These are phyloP conservation scores for Hyposmocoma kahamanoa DNA, from an alignment of 1,140 invertebrate species.

Conservation along the genomic window DNA sequence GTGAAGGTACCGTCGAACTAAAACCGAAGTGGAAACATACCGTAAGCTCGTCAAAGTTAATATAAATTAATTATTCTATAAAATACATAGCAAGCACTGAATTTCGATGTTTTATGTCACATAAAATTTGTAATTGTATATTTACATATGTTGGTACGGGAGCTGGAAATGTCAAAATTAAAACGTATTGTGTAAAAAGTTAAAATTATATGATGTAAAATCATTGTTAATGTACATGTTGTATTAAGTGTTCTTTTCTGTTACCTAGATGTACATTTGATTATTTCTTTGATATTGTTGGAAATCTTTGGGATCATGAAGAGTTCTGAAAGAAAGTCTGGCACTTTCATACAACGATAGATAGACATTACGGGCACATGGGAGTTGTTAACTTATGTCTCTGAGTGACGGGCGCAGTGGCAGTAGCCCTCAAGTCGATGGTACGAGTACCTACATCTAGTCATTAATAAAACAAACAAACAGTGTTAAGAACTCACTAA, in stretches of 20 bases:
- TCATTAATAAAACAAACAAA: too few species aligned
- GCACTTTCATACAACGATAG: too few species aligned
- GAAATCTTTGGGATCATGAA: too few species aligned
- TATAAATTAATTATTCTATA: slow-evolving; percentile 30
- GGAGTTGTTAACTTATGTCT: too few species aligned
- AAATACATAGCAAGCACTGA: slow-evolving; percentile 59
- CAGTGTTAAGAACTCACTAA: too few species aligned
- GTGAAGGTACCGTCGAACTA: too few species aligned
- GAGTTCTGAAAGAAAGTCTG: too few species aligned
- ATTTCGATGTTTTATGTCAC: slow-evolving; percentile 66
- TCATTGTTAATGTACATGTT: not conserved
- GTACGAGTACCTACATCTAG: too few species aligned
- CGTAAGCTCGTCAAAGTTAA: not conserved
- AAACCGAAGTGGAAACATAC: not conserved
- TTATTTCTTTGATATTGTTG: too few species aligned
- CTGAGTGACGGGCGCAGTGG: too few species aligned
- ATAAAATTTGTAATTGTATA: slow-evolving; percentile 55
- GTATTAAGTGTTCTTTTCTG: not conserved
- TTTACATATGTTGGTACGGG: slow-evolving; percentile 47
- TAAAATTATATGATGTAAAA: slow-evolving; percentile 3
- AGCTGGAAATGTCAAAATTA: slow-evolving; percentile 24
- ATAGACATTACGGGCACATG: too few species aligned
- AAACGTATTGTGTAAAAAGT: slow-evolving; percentile 9
- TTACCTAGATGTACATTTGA: not conserved
- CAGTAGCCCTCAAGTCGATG: too few species aligned